Evolutionary conservation across 2,797 vertebrate genomes (phyloP).

Genomic region (Enteromius anoplus): DNA sequence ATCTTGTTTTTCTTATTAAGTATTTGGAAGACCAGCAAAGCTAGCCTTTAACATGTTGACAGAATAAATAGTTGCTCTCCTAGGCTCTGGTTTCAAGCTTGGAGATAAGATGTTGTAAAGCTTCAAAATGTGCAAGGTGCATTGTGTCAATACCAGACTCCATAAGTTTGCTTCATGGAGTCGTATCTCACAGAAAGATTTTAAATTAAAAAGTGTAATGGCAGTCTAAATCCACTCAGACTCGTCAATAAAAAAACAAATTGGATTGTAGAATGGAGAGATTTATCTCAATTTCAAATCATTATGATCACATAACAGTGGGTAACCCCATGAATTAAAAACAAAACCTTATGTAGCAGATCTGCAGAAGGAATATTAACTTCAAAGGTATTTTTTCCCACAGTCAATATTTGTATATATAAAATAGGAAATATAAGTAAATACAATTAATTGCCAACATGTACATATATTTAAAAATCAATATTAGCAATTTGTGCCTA

Average conservation of each 20-base stretch:
- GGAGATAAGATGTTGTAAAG: conserved; percentile 25
- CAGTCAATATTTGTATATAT: not conserved
- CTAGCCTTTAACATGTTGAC: not conserved
- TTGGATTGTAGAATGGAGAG: not conserved
- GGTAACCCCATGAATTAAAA: not conserved
- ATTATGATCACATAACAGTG: conserved; percentile 7
- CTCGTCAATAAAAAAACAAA: conserved; percentile 3
- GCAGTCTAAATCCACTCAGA: conserved; percentile 11
- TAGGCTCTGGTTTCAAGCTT: conserved; percentile 16
- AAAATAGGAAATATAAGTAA: not conserved
- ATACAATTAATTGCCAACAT: not conserved
- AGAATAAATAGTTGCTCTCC: conserved; percentile 12
- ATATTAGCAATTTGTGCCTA: not conserved
- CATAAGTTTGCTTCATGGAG: not conserved
- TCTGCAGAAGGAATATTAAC: not conserved
- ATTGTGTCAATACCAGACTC: conserved; percentile 42
- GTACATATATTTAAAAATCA: not conserved
- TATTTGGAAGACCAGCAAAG: not conserved
- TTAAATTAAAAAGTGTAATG: conserved; percentile 29
- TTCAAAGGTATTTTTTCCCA: not conserved
- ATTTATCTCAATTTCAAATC: conserved; percentile 4
- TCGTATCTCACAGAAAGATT: not conserved
- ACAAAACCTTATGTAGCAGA: not conserved
- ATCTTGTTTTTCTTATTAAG: not conserved
- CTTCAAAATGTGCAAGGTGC: conserved; percentile 11